phyloP scores from a whole-genome alignment of 2,797 vertebrate species.

The Notamacropus eugenii region DNA sequence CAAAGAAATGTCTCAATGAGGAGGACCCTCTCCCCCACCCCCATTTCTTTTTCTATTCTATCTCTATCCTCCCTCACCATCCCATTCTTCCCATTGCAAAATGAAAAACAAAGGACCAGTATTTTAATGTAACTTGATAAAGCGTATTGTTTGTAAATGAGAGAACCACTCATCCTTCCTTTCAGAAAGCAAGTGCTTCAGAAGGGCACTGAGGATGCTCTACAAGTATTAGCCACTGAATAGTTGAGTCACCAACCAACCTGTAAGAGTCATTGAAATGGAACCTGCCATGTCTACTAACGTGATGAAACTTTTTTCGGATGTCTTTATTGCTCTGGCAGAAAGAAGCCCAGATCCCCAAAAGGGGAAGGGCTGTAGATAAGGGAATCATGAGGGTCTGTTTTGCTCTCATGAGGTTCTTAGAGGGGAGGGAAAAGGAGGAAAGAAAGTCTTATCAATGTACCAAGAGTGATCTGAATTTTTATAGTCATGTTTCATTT shows the following conservation, averaged over 20 bases:
- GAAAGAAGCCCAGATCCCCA: not conserved
- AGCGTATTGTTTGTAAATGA: conserved; percentile 20
- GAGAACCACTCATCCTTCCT: not conserved
- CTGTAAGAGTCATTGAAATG: not conserved
- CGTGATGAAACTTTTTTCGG: not conserved
- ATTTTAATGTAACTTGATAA: not conserved
- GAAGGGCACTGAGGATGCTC: conserved; percentile 27
- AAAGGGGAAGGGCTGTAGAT: not conserved
- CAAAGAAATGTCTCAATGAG: not conserved
- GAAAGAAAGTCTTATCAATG: too few species aligned
- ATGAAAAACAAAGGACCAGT: not conserved
- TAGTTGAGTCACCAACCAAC: not conserved
- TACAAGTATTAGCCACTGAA: not conserved
- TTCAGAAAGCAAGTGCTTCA: conserved; percentile 41
- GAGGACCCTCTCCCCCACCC: not conserved
- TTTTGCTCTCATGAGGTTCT: not conserved
- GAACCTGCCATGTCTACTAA: not conserved
- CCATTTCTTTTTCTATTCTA: not conserved
- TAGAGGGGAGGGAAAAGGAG: not conserved
- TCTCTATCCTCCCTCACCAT: not conserved
- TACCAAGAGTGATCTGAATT: too few species aligned
- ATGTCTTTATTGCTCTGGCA: not conserved
- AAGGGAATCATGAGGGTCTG: not conserved
- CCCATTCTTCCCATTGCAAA: not conserved
- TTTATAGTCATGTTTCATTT: too few species aligned